phyloP scores from a whole-genome alignment of 2,113 vertebrate species.

The Gnathonemus echidnorhynchus region DNA sequence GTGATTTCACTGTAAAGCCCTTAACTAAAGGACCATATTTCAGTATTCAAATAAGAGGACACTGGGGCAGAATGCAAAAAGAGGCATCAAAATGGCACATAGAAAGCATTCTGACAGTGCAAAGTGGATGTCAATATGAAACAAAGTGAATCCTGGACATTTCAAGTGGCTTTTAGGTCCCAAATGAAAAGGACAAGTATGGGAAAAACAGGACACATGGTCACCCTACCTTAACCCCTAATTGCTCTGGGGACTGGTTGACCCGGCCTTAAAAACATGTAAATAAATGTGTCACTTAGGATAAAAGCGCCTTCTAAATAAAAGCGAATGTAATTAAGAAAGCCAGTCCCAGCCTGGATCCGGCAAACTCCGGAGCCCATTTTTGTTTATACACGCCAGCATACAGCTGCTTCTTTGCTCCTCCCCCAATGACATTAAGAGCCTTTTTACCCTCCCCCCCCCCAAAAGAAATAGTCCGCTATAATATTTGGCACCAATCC shows the following conservation, averaged over 20 bases:
- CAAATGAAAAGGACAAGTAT: not conserved
- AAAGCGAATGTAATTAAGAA: not conserved
- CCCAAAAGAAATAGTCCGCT: not conserved
- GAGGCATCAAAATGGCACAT: not conserved
- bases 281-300: not conserved
- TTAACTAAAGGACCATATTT: not conserved
- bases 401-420: slow-evolving; percentile 26
- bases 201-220: not conserved
- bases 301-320: not conserved
- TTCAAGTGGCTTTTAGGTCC: not conserved
- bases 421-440: slow-evolving; percentile 66
- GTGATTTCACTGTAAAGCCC: not conserved
- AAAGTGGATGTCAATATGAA: not conserved
- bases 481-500: not conserved
- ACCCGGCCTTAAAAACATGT: not conserved
- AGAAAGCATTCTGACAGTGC: not conserved
- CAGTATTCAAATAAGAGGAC: not conserved
- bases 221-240: not conserved
- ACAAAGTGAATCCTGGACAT: not conserved
- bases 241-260: not conserved
- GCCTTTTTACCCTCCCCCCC: slow-evolving; percentile 38
- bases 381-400: not conserved
- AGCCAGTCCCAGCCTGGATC: not conserved
- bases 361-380: not conserved
- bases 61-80: not conserved